A percentile compares a stretch with the other conserved stretches of the same genome.
phyloP scores from a whole-genome alignment of 2,797 vertebrate genomes.

The Pangasius macronema region DNA sequence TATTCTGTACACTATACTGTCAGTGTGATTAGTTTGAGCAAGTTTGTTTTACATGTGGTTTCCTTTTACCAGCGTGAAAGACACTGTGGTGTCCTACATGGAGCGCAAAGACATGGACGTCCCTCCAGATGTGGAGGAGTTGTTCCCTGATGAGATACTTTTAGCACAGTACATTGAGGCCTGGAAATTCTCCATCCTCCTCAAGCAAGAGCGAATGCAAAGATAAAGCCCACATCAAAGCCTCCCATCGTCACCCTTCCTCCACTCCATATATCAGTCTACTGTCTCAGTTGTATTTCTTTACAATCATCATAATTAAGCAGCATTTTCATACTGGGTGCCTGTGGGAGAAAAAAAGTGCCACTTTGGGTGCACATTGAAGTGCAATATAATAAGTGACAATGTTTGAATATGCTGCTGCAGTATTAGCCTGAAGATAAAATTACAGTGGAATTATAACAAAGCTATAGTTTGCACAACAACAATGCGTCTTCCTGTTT shows the following conservation, averaged over 20 bases:
- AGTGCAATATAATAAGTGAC: slow-evolving; percentile 34
- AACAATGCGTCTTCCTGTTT: slow-evolving; percentile 8
- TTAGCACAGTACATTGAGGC: slow-evolving; percentile 77
- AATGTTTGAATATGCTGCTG: not conserved
- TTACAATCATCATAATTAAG: slow-evolving; percentile 55
- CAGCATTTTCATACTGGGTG: slow-evolving; percentile 33
- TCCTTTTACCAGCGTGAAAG: slow-evolving; percentile 77
- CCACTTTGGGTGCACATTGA: slow-evolving; percentile 6
- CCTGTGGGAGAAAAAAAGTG: slow-evolving; percentile 49
- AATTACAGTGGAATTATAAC: not conserved
- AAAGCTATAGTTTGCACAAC: slow-evolving; percentile 24
- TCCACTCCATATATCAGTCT: slow-evolving; percentile 28
- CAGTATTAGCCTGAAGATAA: not conserved
- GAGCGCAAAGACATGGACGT: slow-evolving; percentile 75
- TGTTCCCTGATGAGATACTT: slow-evolving; percentile 79
- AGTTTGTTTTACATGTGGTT: not conserved
- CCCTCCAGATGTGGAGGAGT: slow-evolving; percentile 71
- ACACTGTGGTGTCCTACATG: slow-evolving; percentile 76
- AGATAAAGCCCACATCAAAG: slow-evolving; percentile 45
- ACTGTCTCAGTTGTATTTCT: slow-evolving; percentile 3
- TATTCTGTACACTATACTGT: not conserved
- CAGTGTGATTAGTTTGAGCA: not conserved
- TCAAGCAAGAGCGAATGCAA: slow-evolving; percentile 72
- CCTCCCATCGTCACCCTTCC: not conserved
- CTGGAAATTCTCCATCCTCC: slow-evolving; percentile 80